Evolutionary conservation across 2,888 invertebrate species (phyloP).

Genomic region (Melieria picta): DNA sequence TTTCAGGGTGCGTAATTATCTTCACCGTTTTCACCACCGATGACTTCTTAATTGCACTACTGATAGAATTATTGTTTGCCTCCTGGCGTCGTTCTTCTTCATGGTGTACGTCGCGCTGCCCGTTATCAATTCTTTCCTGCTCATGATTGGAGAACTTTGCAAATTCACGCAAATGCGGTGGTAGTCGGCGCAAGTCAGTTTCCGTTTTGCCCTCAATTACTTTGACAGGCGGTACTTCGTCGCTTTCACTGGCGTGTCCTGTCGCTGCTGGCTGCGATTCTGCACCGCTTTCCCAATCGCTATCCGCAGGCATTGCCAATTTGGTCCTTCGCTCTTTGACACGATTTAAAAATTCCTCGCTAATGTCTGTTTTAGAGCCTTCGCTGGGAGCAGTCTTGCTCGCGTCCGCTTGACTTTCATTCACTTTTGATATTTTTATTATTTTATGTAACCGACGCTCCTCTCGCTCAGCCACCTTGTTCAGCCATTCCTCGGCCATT

Average conservation of each 20-base stretch:
- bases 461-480: slow-evolving; percentile 80
- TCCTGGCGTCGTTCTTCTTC: slow-evolving; percentile 56
- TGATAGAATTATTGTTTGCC: slow-evolving; percentile 52
- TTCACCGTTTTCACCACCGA: slow-evolving; percentile 60
- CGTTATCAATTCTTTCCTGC: slow-evolving; percentile 52
- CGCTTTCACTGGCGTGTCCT: slow-evolving; percentile 48
- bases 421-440: slow-evolving; percentile 78
- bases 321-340: slow-evolving; percentile 79
- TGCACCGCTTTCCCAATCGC: slow-evolving; percentile 72
- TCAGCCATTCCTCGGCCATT: slow-evolving; percentile 87
- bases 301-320: slow-evolving; percentile 74
- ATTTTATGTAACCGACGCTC: slow-evolving; percentile 83
- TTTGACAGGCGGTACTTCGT: slow-evolving; percentile 68
- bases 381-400: slow-evolving; percentile 3
- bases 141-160: slow-evolving; percentile 69
- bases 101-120: slow-evolving; percentile 52
- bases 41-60: slow-evolving; percentile 60
- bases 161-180: slow-evolving; percentile 83
- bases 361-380: slow-evolving; percentile 66
- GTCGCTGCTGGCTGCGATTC: slow-evolving; percentile 60
- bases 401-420: slow-evolving; percentile 46
- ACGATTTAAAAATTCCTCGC: slow-evolving; percentile 80
- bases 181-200: slow-evolving; percentile 73
- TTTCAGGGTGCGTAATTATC: slow-evolving; percentile 36
- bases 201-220: slow-evolving; percentile 74